These are phyloP conservation scores for Diploptera punctata DNA, from an alignment of 2,888 invertebrate species.

Conservation along the genomic window DNA sequence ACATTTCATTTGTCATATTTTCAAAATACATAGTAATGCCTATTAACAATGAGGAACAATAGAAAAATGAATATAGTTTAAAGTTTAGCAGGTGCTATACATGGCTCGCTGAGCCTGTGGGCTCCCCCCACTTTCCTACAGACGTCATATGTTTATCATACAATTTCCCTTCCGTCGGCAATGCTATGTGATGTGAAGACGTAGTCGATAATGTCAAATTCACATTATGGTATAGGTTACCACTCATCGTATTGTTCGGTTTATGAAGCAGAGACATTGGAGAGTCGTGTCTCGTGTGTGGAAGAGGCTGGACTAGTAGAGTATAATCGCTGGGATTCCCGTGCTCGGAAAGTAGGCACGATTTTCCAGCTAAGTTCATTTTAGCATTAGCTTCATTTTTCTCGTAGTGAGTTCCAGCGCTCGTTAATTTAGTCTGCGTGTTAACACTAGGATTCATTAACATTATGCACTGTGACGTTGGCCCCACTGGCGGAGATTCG, in stretches of 20 bases:
- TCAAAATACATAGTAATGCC: neutral
- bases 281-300: neutral
- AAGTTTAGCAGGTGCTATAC: constrained; percentile 15
- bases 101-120: constrained; percentile 23
- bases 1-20: too few relatives aligned
- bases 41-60: constrained; percentile 1
- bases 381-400: constrained; percentile 33
- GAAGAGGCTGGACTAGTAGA: constrained; percentile 28
- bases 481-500: constrained; percentile 1
- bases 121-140: constrained; percentile 22
- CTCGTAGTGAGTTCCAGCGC: neutral
- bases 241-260: constrained; percentile 12
- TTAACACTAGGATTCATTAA: neutral
- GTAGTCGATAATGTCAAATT: constrained; percentile 19
- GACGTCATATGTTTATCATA: constrained; percentile 26
- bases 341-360: neutral
- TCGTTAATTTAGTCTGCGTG: neutral
- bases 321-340: constrained; percentile 15
- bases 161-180: neutral
- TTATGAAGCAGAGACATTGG: constrained; percentile 13
- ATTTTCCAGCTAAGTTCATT: constrained; percentile 22
- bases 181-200: neutral
- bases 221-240: constrained; percentile 27
- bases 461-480: neutral
- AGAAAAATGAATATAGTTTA: neutral